Evolutionary conservation across 2,888 invertebrate species (phyloP).

Genomic region (Escarpia spicata): DNA sequence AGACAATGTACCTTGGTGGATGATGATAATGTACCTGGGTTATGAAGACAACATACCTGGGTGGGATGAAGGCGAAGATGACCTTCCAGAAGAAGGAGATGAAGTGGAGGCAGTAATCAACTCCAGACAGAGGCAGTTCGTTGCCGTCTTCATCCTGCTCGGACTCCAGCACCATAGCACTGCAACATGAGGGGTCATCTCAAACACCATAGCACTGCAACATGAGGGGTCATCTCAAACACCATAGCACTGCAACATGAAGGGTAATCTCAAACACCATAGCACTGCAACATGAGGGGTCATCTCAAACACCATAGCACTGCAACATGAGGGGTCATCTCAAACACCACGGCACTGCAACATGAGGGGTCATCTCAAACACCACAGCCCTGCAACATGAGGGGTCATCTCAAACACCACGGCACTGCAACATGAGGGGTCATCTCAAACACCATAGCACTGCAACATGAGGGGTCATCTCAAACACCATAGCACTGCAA

Average conservation of each 20-base stretch:
- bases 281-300: not conserved
- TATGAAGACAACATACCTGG: not conserved
- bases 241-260: no score
- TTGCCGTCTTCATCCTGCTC: conserved; percentile 55
- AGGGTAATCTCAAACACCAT: no score
- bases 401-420: no score
- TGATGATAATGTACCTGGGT: not conserved
- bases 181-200: conserved; percentile 36
- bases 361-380: no score
- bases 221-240: no score
- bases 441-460: no score
- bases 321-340: no score
- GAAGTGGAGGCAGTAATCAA: conserved; percentile 59
- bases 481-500: not conserved
- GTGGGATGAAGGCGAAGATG: conserved; percentile 40
- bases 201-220: no score
- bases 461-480: not conserved
- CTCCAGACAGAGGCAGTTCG: conserved; percentile 49
- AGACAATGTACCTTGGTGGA: not conserved
- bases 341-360: no score
- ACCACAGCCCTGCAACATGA: no score
- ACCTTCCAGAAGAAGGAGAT: conserved; percentile 62
- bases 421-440: no score
- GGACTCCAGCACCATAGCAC: conserved; percentile 55
- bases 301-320: no score